Evolutionary conservation across 2,113 vertebrate species (phyloP).

Genomic region (Chaenocephalus aceratus): DNA sequence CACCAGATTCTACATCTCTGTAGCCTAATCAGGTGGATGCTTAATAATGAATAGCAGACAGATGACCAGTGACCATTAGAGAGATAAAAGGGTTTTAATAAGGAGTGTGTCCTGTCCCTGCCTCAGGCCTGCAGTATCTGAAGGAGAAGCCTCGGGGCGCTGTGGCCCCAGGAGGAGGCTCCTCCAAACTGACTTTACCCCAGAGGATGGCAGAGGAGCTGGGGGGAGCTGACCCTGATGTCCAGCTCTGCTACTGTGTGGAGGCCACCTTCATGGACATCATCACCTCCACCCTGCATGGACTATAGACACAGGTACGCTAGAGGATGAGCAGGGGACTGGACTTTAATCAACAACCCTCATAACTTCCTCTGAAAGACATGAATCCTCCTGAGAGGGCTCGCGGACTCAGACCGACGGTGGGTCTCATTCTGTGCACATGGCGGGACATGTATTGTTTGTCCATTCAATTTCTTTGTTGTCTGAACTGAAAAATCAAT

Average conservation of each 20-base stretch:
- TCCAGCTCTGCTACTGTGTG: conserved; percentile 94
- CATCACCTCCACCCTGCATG: conserved; percentile 91
- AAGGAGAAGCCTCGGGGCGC: conserved; percentile 89
- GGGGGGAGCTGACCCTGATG: conserved; percentile 90
- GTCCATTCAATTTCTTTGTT: no score
- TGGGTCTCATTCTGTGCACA: no score
- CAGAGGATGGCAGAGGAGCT: conserved; percentile 84
- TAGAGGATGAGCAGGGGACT: not conserved
- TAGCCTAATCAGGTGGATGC: not conserved
- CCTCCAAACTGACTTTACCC: conserved; percentile 79
- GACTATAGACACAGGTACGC: conserved; percentile 54
- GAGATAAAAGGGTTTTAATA: not conserved
- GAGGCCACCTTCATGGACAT: conserved; percentile 96
- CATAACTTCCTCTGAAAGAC: conserved; percentile 22
- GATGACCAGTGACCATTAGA: not conserved
- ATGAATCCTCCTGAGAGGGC: conserved; percentile 6
- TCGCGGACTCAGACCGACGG: not conserved
- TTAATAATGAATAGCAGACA: not conserved
- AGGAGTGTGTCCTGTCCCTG: not conserved
- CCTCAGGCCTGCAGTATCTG: conserved; percentile 91
- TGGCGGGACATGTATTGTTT: no score
- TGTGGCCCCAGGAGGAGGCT: conserved; percentile 49
- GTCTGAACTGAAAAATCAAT: not conserved
- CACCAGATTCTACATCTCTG: not conserved
- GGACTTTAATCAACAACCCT: conserved; percentile 8